Evolutionary conservation across 2,113 vertebrate species (phyloP).

Genomic region (Onychostruthus taczanowskii): DNA sequence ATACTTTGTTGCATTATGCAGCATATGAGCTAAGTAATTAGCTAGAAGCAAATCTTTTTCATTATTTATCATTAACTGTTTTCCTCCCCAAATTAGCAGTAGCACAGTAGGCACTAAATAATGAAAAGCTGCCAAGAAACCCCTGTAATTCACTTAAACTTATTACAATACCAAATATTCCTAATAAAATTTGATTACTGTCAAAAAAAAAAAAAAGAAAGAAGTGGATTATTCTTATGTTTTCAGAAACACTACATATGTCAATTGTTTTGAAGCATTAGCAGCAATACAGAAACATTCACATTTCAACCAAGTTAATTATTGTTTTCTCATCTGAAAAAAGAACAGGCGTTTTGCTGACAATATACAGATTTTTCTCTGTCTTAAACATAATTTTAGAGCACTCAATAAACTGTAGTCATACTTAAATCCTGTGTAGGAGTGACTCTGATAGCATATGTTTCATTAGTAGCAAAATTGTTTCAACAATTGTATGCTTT

Average conservation of each 20-base stretch:
- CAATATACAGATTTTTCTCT: neutral
- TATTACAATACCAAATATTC: neutral
- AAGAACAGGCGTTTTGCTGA: neutral
- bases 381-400: neutral
- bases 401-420: neutral
- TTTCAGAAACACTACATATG: neutral
- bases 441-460: neutral
- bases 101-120: neutral
- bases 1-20: neutral
- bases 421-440: neutral
- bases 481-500: neutral
- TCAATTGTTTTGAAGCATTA: neutral
- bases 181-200: neutral
- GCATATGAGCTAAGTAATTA: neutral
- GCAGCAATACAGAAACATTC: neutral
- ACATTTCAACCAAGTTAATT: neutral
- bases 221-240: neutral
- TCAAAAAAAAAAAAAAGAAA: neutral
- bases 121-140: neutral
- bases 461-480: neutral
- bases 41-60: neutral
- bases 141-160: neutral
- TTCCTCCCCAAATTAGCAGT: neutral
- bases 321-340: neutral
- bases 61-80: neutral